Conservation (phyloP, 2,888 invertebrate species). For the Phalera bucephala region DNA sequence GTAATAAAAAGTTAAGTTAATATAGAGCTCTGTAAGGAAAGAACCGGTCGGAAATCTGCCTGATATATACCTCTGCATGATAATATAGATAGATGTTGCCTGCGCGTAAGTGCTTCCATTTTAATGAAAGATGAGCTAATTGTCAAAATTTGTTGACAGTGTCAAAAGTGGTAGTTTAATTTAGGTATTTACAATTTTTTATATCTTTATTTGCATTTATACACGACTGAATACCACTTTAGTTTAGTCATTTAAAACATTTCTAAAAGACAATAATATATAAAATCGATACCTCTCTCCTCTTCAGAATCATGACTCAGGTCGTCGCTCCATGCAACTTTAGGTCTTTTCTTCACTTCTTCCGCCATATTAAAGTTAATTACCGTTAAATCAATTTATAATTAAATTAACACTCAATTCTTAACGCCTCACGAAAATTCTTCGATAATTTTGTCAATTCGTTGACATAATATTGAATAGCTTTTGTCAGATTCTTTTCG, state of each 20-base stretch:
- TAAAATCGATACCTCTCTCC: constrained; percentile 62
- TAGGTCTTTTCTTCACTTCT: constrained; percentile 39
- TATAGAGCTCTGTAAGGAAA: no score
- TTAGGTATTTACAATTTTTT: no score
- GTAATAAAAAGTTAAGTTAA: no score
- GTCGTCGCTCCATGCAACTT: constrained; percentile 77
- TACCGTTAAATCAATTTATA: no score
- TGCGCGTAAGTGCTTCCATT: no score
- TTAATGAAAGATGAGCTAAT: no score
- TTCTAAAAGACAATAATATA: neutral
- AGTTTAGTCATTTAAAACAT: no score
- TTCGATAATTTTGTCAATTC: constrained; percentile 5
- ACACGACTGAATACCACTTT: neutral
- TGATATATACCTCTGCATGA: no score
- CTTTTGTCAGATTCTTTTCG: constrained; percentile 8
- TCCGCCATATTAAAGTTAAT: constrained; percentile 34
- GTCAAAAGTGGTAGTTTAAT: no score
- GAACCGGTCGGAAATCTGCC: no score
- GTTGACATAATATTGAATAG: constrained; percentile 4
- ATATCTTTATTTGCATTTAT: neutral
- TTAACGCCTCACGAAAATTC: constrained; percentile 4
- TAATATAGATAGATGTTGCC: no score
- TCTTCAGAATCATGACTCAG: constrained; percentile 77
- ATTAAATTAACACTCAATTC: constrained; percentile 8
- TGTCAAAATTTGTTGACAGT: no score